Evolutionary conservation across 2,797 vertebrate genomes (phyloP), one percentile per base, ranked within the genome.

Genomic region (Cyclopterus lumpus): DNA sequence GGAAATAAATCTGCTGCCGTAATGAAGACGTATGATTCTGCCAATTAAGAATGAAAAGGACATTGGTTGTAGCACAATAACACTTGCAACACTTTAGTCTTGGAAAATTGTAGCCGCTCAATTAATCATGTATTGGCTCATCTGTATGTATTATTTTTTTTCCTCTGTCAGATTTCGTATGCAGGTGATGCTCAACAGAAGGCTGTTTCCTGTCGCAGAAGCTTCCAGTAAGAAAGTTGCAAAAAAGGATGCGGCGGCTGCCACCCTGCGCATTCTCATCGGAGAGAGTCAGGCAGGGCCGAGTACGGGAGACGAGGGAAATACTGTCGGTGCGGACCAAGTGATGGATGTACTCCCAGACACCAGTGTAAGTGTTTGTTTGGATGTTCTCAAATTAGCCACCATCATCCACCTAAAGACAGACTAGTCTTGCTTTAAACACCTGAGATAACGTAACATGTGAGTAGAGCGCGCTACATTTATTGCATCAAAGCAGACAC

Each of bases 211-310:
- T 6, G 89, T 96, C 0, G 97, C 96, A 0, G 97, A 99, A 86
- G 98, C 97, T 1, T 96, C 96, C 48, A 99, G 96, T 89, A 99
- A 99, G 88, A 99, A 99, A 69, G 93, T 96, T 0, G 98, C 97
- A 1, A 99, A 98, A 75, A 99, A 99, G 80, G 97, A 98, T 1
- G 97, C 98, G 0, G 98, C 98, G 0, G 93, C 96, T 0, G 95
- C 95, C 0, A 97, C 98, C 0, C 93, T 99, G 83, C 95, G 72
- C 15, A 85, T 97, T 10, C 95, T 99, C 30, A 88, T 96, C 2
- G 90, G 79, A 0, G 97, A 99, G 79, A 94, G 91, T 2, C 90
- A 94, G 32, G 91, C 91, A 11, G 91, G 90, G 28, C 84, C 87
- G 14, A 87, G 88, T 1, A 61, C 82, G 0, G 78, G 66, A 2